Percentiles rank a stretch among this genome's conserved stretches.
Conservation (phyloP, 2,797 vertebrate genomes). For the Allobates femoralis region DNA sequence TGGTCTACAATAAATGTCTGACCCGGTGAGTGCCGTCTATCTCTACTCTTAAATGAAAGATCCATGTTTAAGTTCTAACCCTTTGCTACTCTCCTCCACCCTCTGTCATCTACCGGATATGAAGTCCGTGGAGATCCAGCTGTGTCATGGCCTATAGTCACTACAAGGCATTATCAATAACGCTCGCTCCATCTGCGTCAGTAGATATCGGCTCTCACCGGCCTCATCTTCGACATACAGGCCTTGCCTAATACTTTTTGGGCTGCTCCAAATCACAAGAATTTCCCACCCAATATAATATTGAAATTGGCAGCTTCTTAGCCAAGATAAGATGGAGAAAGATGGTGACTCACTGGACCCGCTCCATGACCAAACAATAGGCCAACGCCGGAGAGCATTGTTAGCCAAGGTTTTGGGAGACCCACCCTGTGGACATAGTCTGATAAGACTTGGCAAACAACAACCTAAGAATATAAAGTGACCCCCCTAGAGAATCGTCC, state of each 20-base stretch:
- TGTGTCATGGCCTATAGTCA: too few relatives aligned
- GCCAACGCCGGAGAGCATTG: background rate
- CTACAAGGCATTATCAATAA: too few relatives aligned
- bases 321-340: conserved; percentile 17
- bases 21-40: too few relatives aligned
- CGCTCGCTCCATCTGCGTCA: too few relatives aligned
- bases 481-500: background rate
- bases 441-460: conserved; percentile 7
- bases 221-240: background rate
- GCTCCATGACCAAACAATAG: conserved; percentile 51
- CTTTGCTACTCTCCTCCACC: too few relatives aligned
- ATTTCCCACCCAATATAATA: conserved; percentile 10
- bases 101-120: too few relatives aligned
- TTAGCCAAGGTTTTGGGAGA: background rate
- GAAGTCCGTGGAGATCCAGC: too few relatives aligned
- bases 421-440: conserved; percentile 10
- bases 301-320: conserved; percentile 35
- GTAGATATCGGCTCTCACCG: background rate
- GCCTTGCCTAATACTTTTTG: too few relatives aligned
- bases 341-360: conserved; percentile 4
- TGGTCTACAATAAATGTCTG: too few relatives aligned
- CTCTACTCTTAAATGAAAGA: too few relatives aligned
- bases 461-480: conserved; percentile 42
- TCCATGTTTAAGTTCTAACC: too few relatives aligned
- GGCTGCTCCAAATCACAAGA: background rate